phyloP scores from a whole-genome alignment of 2,888 invertebrate genomes.

The Ormyrus pomaceus region DNA sequence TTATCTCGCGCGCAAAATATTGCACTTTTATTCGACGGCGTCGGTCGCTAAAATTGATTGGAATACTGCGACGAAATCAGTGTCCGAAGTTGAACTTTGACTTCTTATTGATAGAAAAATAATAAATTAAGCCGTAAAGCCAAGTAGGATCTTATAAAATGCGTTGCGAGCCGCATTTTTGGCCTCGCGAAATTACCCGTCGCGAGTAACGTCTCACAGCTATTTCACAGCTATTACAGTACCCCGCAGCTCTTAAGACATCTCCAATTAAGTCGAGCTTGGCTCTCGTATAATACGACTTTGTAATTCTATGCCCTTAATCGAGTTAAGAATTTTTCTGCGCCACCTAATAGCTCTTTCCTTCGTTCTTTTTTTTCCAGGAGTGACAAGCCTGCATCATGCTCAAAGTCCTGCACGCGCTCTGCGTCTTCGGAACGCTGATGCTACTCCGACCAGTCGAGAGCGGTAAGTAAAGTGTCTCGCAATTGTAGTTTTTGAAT shows the following conservation, averaged over 20 bases:
- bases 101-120: too few relatives aligned
- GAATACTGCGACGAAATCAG: too few relatives aligned
- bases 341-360: not conserved
- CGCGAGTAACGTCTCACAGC: too few relatives aligned
- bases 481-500: not conserved
- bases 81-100: too few relatives aligned
- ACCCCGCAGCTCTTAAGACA: not conserved
- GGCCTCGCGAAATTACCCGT: too few relatives aligned
- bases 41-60: too few relatives aligned
- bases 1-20: too few relatives aligned
- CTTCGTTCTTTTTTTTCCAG: slow-evolving; percentile 54
- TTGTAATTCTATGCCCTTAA: not conserved
- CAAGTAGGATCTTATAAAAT: too few relatives aligned
- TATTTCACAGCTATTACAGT: not conserved
- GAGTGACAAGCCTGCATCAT: slow-evolving; percentile 55
- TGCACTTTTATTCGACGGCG: too few relatives aligned
- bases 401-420: slow-evolving; percentile 55
- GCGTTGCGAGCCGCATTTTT: too few relatives aligned
- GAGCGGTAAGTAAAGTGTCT: slow-evolving; percentile 58
- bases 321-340: not conserved
- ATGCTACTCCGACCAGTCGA: slow-evolving; percentile 48
- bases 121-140: too few relatives aligned
- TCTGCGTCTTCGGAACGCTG: slow-evolving; percentile 58
- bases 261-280: not conserved
- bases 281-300: not conserved